These are phyloP conservation scores for Steatornis caripensis DNA, from an alignment of 2,113 vertebrate species.

Conservation along the genomic window DNA sequence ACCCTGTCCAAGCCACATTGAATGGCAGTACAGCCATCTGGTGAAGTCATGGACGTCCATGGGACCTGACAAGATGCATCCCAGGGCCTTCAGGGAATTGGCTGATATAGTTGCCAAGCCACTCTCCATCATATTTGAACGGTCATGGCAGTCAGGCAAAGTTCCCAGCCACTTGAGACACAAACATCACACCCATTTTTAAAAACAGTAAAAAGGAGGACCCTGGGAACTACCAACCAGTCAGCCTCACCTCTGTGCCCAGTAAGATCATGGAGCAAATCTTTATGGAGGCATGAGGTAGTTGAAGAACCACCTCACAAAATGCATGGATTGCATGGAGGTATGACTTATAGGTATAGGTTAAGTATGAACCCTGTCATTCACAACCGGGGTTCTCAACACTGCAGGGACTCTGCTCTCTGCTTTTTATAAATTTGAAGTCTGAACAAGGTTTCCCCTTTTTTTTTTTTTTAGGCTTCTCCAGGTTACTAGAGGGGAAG, in stretches of 20 bases:
- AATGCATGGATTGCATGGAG: background rate
- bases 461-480: background rate
- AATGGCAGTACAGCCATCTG: too few species aligned
- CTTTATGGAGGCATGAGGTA: background rate
- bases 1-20: too few species aligned
- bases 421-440: background rate
- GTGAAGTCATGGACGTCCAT: too few species aligned
- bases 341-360: background rate
- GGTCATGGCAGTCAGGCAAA: background rate
- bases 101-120: background rate
- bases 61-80: background rate
- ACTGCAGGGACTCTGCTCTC: background rate
- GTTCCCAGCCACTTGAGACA: background rate
- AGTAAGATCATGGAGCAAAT: background rate
- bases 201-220: background rate
- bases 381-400: background rate
- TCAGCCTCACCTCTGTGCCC: background rate
- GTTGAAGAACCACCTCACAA: background rate
- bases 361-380: background rate
- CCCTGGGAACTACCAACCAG: background rate
- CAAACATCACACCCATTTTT: background rate
- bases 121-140: background rate
- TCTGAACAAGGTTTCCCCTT: background rate
- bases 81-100: background rate
- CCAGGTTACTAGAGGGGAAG: background rate